Evolutionary conservation across 2,888 invertebrate species (phyloP).

Genomic region (Dorcus parallelipipedus): DNA sequence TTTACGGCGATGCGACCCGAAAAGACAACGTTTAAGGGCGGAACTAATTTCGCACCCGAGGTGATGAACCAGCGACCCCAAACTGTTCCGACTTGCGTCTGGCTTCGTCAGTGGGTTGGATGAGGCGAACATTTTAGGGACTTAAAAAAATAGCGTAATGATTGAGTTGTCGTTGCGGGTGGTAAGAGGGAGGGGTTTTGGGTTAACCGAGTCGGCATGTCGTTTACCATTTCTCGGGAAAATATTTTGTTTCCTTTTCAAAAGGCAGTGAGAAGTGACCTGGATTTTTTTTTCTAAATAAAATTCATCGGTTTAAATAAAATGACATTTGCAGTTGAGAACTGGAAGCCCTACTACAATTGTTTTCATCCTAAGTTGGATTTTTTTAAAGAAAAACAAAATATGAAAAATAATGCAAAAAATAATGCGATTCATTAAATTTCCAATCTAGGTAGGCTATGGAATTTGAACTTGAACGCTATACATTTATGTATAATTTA

Average conservation of each 20-base stretch:
- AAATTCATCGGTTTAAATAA: no score
- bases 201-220: constrained; percentile 14
- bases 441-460: no score
- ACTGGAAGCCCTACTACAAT: no score
- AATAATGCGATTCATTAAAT: no score
- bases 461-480: no score
- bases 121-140: not conserved
- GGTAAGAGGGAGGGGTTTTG: constrained; percentile 9
- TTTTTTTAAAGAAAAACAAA: no score
- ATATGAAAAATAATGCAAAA: no score
- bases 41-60: constrained; percentile 9
- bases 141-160: constrained; percentile 8
- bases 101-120: not conserved
- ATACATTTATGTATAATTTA: no score
- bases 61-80: constrained; percentile 3
- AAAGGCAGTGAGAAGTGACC: no score
- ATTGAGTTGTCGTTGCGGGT: constrained; percentile 9
- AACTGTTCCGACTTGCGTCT: not conserved
- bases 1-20: constrained; percentile 8
- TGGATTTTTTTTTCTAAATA: no score
- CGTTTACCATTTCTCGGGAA: constrained; percentile 15
- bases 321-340: no score
- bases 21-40: constrained; percentile 11
- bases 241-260: constrained; percentile 2
- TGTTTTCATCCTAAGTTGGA: no score